Percentiles rank a stretch among this genome's conserved stretches.
Conservation (phyloP, 2,888 invertebrate species). For the Torymus tubicola region DNA sequence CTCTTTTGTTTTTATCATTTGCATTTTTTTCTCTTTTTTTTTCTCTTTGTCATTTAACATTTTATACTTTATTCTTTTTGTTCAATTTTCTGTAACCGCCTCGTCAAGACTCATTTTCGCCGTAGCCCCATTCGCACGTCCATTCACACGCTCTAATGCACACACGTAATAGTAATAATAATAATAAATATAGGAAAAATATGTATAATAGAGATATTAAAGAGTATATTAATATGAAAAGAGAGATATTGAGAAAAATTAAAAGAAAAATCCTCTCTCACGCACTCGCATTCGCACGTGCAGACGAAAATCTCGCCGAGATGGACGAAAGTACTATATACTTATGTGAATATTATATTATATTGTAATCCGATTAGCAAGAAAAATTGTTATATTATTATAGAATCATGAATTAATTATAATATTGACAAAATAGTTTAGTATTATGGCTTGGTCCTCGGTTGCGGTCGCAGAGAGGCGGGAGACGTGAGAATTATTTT, state of each 20-base stretch:
- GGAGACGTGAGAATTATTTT: conserved; percentile 75
- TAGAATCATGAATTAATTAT: conserved; percentile 59
- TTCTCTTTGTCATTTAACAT: too few relatives aligned
- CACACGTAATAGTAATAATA: not conserved
- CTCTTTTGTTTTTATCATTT: conserved; percentile 60
- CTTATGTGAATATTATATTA: not conserved
- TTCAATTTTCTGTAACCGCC: conserved; percentile 20
- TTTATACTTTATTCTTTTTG: conserved; percentile 21
- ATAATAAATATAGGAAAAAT: conserved; percentile 24
- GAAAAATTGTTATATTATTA: conserved; percentile 31
- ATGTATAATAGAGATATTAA: conserved; percentile 7
- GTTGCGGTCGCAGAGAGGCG: conserved; percentile 75
- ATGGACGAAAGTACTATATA: conserved; percentile 38
- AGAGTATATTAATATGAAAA: conserved; percentile 10
- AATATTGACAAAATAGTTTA: conserved; percentile 20
- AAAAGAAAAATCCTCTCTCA: conserved; percentile 58
- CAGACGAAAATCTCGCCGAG: conserved; percentile 60
- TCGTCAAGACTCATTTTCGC: conserved; percentile 53
- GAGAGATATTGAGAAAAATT: conserved; percentile 19
- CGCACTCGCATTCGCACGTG: conserved; percentile 63
- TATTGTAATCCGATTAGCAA: conserved; percentile 46
- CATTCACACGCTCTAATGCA: conserved; percentile 59
- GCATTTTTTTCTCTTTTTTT: not conserved
- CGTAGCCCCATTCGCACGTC: conserved; percentile 56
- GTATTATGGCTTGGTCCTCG: conserved; percentile 68